These are phyloP conservation scores for Buteo buteo DNA, from an alignment of 2,113 vertebrate genomes.

Conservation along the genomic window DNA sequence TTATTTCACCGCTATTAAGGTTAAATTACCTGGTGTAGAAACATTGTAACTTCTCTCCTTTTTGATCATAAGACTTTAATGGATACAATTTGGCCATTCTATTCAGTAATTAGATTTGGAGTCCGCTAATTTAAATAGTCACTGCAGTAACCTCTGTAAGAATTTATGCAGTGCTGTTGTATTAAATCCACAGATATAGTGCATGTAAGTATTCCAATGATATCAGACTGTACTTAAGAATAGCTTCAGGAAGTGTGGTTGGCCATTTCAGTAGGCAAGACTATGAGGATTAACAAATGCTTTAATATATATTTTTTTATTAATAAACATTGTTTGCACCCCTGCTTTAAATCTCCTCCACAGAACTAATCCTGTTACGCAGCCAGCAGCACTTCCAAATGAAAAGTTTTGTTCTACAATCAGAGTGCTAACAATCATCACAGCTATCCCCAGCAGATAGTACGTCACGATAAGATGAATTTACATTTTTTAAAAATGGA, in stretches of 20 bases:
- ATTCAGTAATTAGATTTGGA: slow-evolving; percentile 14
- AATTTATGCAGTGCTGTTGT: neutral
- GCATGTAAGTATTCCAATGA: neutral
- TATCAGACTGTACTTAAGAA: neutral
- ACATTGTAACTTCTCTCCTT: neutral
- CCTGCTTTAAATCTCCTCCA: neutral
- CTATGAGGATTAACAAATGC: neutral
- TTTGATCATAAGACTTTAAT: neutral
- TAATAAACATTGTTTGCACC: neutral
- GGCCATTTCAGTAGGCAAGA: neutral
- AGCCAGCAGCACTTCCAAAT: neutral
- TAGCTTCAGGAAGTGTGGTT: neutral
- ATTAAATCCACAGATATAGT: neutral
- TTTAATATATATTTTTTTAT: neutral
- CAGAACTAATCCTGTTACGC: neutral
- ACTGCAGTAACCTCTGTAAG: neutral
- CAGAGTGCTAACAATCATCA: neutral
- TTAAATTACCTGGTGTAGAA: neutral
- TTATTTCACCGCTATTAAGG: neutral
- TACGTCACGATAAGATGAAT: neutral
- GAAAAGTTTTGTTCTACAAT: neutral
- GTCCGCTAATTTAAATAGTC: neutral
- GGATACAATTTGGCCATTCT: neutral
- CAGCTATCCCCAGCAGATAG: neutral
- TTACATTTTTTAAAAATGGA: neutral